These are phyloP conservation scores for Empidonax alnorum DNA, from an alignment of 2,113 vertebrate genomes.

Conservation along the genomic window DNA sequence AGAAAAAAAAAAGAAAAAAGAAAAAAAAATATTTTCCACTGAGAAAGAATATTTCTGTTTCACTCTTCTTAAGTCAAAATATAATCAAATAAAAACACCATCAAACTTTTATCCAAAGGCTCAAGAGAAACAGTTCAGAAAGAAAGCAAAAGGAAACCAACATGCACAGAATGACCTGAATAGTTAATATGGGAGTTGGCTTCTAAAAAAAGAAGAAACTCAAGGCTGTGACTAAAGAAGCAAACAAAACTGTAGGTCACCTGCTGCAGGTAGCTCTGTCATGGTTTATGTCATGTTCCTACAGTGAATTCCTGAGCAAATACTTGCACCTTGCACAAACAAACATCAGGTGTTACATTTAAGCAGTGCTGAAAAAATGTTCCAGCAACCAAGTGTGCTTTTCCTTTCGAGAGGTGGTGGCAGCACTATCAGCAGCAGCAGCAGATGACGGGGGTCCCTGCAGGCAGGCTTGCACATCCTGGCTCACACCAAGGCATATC, in stretches of 20 bases:
- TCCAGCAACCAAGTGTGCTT: conserved; percentile 5
- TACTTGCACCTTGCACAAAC: conserved; percentile 78
- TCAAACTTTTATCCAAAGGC: background rate
- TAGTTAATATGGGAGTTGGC: background rate
- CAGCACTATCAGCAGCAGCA: background rate
- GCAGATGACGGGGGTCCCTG: background rate
- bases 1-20: background rate
- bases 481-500: background rate
- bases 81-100: background rate
- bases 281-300: conserved; percentile 73
- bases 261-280: background rate
- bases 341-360: conserved; percentile 49
- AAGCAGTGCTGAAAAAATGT: conserved; percentile 32
- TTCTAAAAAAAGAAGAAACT: conserved; percentile 42
- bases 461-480: fast-evolving
- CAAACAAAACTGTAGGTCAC: conserved; percentile 56
- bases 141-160: background rate
- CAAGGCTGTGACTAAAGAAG: conserved; percentile 14
- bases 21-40: background rate
- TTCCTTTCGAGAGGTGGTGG: background rate
- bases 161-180: background rate
- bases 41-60: background rate
- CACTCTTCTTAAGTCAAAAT: background rate
- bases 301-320: conserved; percentile 72
- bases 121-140: background rate